phyloP scores from a whole-genome alignment of 2,888 invertebrate genomes.

The Erebia ligea region DNA sequence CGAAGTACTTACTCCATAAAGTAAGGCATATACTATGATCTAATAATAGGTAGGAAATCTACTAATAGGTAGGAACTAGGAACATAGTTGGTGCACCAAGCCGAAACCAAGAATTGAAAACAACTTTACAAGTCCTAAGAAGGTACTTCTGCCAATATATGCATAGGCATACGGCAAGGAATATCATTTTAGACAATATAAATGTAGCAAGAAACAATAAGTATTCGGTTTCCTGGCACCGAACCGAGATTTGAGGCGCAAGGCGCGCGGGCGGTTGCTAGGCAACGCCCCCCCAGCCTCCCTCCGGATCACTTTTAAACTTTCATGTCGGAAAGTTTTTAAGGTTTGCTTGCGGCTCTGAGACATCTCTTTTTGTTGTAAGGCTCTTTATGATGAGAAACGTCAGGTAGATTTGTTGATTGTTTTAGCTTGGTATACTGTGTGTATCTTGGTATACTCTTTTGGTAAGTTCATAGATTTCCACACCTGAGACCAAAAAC shows the following conservation, averaged over 20 bases:
- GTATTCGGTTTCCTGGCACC: slow-evolving; percentile 70
- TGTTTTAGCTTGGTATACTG: too few species aligned
- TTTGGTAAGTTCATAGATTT: too few species aligned
- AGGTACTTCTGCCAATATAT: slow-evolving; percentile 8
- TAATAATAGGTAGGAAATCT: too few species aligned
- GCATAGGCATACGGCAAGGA: slow-evolving; percentile 6
- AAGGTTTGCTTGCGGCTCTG: slow-evolving; percentile 79
- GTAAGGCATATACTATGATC: too few species aligned
- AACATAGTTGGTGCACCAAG: neutral
- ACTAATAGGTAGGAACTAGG: too few species aligned
- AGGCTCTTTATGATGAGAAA: slow-evolving; percentile 63
- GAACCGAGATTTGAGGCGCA: slow-evolving; percentile 77
- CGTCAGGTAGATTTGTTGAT: slow-evolving; percentile 45
- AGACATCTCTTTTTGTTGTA: slow-evolving; percentile 77
- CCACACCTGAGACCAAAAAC: too few species aligned
- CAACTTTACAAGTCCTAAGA: neutral
- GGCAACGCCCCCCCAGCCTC: slow-evolving; percentile 63
- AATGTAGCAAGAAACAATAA: slow-evolving; percentile 69
- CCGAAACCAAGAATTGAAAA: neutral
- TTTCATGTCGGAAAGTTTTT: slow-evolving; percentile 82
- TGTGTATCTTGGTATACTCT: too few species aligned
- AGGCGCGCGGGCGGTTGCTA: slow-evolving; percentile 72
- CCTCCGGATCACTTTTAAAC: slow-evolving; percentile 80
- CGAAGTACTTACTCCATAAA: too few species aligned
- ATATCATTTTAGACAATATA: slow-evolving; percentile 44